A percentile compares a stretch with the other conserved stretches of the same genome.
Conservation (phyloP, 2,797 vertebrate species). For the Takifugu rubripes region DNA sequence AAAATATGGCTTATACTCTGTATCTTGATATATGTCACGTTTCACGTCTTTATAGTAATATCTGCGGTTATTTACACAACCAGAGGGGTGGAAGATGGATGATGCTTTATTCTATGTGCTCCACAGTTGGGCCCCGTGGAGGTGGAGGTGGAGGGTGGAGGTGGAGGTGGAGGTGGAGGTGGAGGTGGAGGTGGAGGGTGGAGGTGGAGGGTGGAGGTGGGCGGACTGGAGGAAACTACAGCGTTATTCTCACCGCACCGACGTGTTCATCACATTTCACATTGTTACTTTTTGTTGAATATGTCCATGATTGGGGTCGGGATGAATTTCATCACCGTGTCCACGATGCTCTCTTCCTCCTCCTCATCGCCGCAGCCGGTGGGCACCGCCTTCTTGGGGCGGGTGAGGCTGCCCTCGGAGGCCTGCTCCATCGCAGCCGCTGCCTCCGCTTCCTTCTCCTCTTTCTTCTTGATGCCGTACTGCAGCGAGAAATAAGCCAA, state of each 20-base stretch:
- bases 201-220: not conserved
- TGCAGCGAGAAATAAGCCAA: slow-evolving; percentile 11
- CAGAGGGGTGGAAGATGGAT: slow-evolving; percentile 60
- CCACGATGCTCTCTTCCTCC: slow-evolving; percentile 95
- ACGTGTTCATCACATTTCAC: slow-evolving; percentile 29
- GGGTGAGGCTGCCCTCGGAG: slow-evolving; percentile 91
- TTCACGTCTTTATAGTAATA: slow-evolving; percentile 51
- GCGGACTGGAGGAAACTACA: not conserved
- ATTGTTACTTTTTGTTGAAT: slow-evolving; percentile 92
- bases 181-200: slow-evolving; percentile 5
- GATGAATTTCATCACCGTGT: slow-evolving; percentile 98
- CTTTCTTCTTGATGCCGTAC: slow-evolving; percentile 83
- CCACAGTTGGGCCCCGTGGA: slow-evolving; percentile 40
- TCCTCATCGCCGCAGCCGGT: slow-evolving; percentile 92
- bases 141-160: slow-evolving; percentile 12
- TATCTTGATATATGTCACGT: slow-evolving; percentile 48
- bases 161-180: slow-evolving; percentile 13
- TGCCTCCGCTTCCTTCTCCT: slow-evolving; percentile 95
- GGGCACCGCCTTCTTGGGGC: slow-evolving; percentile 94
- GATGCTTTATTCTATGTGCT: slow-evolving; percentile 45
- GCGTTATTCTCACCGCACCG: slow-evolving; percentile 39
- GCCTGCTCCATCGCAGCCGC: slow-evolving; percentile 94
- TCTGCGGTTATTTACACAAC: slow-evolving; percentile 77
- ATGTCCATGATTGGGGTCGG: slow-evolving; percentile 97
- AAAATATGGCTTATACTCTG: slow-evolving; percentile 85